A percentile compares a stretch with the other conserved stretches of the same genome.
These are phyloP conservation scores for Melanchra persicariae DNA, from an alignment of 2,888 invertebrate genomes.

Conservation along the genomic window DNA sequence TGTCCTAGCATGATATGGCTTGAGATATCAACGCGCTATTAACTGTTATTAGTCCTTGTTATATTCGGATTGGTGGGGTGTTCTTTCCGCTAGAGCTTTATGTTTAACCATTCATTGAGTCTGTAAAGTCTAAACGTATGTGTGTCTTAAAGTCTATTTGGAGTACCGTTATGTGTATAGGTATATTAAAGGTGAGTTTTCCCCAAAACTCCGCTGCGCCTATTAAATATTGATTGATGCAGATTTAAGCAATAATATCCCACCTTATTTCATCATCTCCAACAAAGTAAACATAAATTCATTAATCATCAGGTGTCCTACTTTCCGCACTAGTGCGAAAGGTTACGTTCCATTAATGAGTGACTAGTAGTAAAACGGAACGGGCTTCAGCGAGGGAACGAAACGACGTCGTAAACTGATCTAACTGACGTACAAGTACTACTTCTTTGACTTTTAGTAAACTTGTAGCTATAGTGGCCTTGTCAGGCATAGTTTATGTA, in stretches of 20 bases:
- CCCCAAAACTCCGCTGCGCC: too few species aligned
- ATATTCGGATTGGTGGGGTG: too few species aligned
- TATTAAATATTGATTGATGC: neutral
- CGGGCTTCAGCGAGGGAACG: conserved; percentile 71
- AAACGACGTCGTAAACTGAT: conserved; percentile 83
- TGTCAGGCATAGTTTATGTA: conserved; percentile 66
- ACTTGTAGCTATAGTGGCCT: conserved; percentile 69
- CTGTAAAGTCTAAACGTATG: too few species aligned
- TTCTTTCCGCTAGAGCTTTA: too few species aligned
- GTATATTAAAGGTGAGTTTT: too few species aligned
- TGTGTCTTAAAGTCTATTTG: too few species aligned
- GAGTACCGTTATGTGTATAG: too few species aligned
- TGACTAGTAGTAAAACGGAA: conserved; percentile 73
- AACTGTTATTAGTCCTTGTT: too few species aligned
- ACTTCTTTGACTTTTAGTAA: conserved; percentile 81
- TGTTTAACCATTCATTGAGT: too few species aligned
- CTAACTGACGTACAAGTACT: conserved; percentile 80
- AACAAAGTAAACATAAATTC: conserved; percentile 26
- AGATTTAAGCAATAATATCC: conserved; percentile 1
- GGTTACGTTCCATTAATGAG: conserved; percentile 70
- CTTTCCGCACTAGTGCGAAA: conserved; percentile 32
- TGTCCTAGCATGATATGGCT: too few species aligned
- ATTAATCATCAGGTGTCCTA: conserved; percentile 55
- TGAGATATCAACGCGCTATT: too few species aligned
- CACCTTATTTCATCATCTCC: neutral